Base-by-base conservation (phyloP, 2,113 vertebrate species). In the Gadus macrocephalus region DNA sequence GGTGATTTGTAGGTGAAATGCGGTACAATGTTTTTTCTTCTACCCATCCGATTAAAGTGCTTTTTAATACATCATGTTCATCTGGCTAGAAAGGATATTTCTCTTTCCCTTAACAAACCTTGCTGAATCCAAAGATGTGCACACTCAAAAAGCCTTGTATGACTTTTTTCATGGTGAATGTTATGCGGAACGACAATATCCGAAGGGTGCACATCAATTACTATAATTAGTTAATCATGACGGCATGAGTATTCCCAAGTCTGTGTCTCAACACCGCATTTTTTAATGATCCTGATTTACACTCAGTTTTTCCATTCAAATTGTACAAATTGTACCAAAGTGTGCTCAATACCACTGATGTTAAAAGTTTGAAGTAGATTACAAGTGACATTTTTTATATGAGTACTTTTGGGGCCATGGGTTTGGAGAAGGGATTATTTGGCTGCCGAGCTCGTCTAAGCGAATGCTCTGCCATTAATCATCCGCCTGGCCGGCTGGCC, bases 401-500 rank as follows among this genome's bases (percentile, higher is more conserved):
- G 31, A 35, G 31, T 3, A 35, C 42, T 70, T 53, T 4, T 53
- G 6, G 31, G 31, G 31, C 31, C 31, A 35, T 35, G 31, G 31
- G 31, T 25, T 16, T n/a, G 31, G 28, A 38, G 17, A 19, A 4
- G 31, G 31, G 31, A 59, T 59, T 42, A 56, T 70, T 63, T 73
- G 70, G 68, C 59, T 38, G 62, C 35, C 65, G 31, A 62, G 55
- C 59, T 25, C 20, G 62, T 64, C 19, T 49, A 38, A n/a, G 25
- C 28, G 28, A 64, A 62, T 27, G 31, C 55, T 9, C 2, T 72
- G n/a, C 53, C 55, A 69, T 61, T 58, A 53, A 22, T 76, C 31
- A 66, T 73, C 68, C 49, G 53, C 25, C 73, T 61, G 67, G 49
- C 49, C 28, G 69, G 56, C 38, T 69, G 60, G 53, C 1, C 28